A percentile compares a stretch with the other conserved stretches of the same genome.
These are phyloP conservation scores for Pteromalus puparum DNA, from an alignment of 1,140 invertebrate genomes.

Conservation along the genomic window DNA sequence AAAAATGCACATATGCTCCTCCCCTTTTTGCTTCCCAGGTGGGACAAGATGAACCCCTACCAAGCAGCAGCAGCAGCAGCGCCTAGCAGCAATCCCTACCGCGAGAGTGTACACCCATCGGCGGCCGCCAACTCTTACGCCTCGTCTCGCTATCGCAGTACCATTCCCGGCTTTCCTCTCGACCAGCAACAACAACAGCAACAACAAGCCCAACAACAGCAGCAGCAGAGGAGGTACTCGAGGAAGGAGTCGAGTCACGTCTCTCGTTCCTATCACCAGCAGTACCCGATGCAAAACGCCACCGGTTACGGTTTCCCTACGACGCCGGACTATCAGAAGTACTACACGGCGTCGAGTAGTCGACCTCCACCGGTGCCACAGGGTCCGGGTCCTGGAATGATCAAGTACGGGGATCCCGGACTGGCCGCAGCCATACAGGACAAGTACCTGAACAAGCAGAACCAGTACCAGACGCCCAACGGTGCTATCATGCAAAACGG, in stretches of 20 bases:
- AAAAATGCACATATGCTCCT: background rate
- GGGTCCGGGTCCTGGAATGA: constrained; percentile 58
- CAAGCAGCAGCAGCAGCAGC: constrained; percentile 53
- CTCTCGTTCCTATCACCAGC: constrained; percentile 19
- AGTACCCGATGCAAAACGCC: constrained; percentile 62
- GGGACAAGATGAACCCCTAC: constrained; percentile 69
- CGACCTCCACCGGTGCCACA: constrained; percentile 45
- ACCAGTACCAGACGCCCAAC: constrained; percentile 62
- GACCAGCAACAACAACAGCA: constrained; percentile 48
- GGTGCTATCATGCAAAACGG: constrained; percentile 59
- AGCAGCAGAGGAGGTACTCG: constrained; percentile 23
- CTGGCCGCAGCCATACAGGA: constrained; percentile 61
- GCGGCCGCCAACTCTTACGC: constrained; percentile 43
- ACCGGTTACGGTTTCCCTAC: constrained; percentile 48
- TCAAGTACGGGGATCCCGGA: constrained; percentile 66
- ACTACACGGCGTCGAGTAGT: constrained; percentile 54
- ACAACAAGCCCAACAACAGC: constrained; percentile 36
- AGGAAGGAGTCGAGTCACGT: constrained; percentile 35
- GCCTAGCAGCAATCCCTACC: constrained; percentile 56
- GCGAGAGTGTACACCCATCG: constrained; percentile 65
- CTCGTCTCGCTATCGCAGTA: constrained; percentile 20
- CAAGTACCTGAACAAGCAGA: constrained; percentile 65
- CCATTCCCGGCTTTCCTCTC: constrained; percentile 7
- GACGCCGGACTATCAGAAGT: constrained; percentile 66
- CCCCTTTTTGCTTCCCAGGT: constrained; percentile 53